A percentile compares a stretch with the other conserved stretches of the same genome.
Conservation (phyloP, 2,113 vertebrate genomes). For the Nerophis ophidion region DNA sequence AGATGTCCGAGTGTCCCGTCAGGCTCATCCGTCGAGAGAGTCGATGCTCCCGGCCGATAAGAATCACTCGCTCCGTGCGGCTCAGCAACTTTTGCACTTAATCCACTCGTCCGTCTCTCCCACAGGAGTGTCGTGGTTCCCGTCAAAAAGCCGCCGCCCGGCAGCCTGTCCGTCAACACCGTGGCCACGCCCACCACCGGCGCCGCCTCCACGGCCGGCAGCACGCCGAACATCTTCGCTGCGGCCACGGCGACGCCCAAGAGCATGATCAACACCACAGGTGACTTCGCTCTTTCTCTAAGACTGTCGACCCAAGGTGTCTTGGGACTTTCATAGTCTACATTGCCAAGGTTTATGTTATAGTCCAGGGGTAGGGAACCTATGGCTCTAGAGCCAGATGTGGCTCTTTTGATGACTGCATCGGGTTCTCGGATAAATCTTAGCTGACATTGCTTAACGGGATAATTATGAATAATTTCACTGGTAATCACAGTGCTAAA, state of each 20-base stretch:
- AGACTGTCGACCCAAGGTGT: too few relatives aligned
- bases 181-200: slow-evolving; percentile 84
- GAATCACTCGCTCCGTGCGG: slow-evolving; percentile 1
- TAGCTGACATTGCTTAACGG: too few relatives aligned
- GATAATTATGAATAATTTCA: too few relatives aligned
- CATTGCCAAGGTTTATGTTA: too few relatives aligned
- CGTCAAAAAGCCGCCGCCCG: slow-evolving; percentile 93
- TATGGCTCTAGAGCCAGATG: too few relatives aligned
- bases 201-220: slow-evolving; percentile 78
- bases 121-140: slow-evolving; percentile 93
- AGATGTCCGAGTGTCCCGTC: not conserved
- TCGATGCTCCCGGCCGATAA: not conserved
- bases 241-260: slow-evolving; percentile 93
- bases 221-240: slow-evolving; percentile 93
- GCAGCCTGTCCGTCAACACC: slow-evolving; percentile 90
- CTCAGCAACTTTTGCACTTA: too few relatives aligned
- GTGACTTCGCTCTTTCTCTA: slow-evolving; percentile 34
- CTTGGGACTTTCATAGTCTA: too few relatives aligned
- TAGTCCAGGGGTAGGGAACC: too few relatives aligned
- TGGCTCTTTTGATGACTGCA: too few relatives aligned
- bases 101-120: not conserved
- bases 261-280: slow-evolving; percentile 99
- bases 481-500: too few relatives aligned
- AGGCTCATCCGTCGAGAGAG: not conserved
- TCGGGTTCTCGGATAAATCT: too few relatives aligned